Evolutionary conservation across 2,888 invertebrate genomes (phyloP), one percentile per base, ranked within the genome.

Genomic region (Trachelus iudaicus): DNA sequence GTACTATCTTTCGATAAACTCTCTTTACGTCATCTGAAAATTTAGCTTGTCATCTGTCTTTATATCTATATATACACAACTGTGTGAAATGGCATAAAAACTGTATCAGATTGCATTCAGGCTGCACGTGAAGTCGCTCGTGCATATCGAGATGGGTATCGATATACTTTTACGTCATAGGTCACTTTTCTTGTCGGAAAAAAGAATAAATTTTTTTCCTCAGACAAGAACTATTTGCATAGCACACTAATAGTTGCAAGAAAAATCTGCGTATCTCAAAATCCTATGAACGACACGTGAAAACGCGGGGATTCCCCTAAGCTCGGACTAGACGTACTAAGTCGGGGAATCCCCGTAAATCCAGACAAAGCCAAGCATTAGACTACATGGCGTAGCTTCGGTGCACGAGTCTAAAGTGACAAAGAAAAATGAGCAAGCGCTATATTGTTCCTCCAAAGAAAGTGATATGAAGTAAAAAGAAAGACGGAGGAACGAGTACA

Each of bases 401-500:
- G 23, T 9, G 15, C 2, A 2, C 9, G 23, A 56, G 23, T 56
- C 9, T 23, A 23, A 9, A 23, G 23, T 23, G 56, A 56, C 56
- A 56, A 56, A 56, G 56, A 56, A 23, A 23, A 56, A 56, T 23
- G 56, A 56, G 9, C 56, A 9, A 0, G 23, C 6, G 56, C 23
- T 56, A 6, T 56, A 56, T 56, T 23, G 56, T 9, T 56, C 56
- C 56, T 23, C 23, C 40, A 40, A 79, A 75, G 81, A 80, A 82
- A 82, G 80, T 77, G 78, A 77, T 56, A 56, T 56, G 23, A 56
- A 56, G 56, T 56, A 56, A 56, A 69, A 37, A 71, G 75, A 73
- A 73, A 79, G 79, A 77, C 69, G 75, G 78, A 69, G 31, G 73
- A 75, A 81, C 77, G 81, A 79, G 75, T 83, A 68, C 69, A 69